A percentile compares a stretch with the other conserved stretches of the same genome.
Evolutionary conservation across 2,797 vertebrate genomes (phyloP).

Genomic region (Myioborus melanocephalus): DNA sequence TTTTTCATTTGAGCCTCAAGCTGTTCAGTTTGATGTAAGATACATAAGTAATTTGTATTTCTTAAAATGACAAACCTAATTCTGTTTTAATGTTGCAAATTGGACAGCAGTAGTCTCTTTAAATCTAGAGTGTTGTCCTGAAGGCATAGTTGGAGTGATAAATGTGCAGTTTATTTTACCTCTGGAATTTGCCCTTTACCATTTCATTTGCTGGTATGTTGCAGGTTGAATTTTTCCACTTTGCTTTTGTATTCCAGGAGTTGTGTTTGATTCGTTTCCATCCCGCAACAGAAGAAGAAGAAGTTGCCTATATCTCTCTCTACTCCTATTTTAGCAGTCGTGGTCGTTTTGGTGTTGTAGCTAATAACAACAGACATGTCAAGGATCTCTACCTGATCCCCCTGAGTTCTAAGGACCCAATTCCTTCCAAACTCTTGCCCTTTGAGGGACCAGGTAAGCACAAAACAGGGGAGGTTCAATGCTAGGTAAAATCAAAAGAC

Average conservation of each 20-base stretch:
- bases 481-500: constrained; percentile 12
- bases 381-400: constrained; percentile 98
- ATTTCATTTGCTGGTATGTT: neutral
- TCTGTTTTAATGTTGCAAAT: neutral
- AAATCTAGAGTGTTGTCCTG: neutral
- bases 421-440: constrained; percentile 91
- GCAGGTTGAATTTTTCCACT: constrained; percentile 37
- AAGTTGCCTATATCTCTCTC: constrained; percentile 96
- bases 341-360: constrained; percentile 94
- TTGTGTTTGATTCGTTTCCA: constrained; percentile 96
- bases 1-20: neutral
- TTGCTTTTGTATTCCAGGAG: constrained; percentile 80
- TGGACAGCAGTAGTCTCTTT: neutral
- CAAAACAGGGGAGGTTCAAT: constrained; percentile 52
- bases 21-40: neutral
- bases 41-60: neutral
- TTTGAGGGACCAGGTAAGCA: constrained; percentile 97
- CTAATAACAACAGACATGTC: constrained; percentile 90
- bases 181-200: neutral
- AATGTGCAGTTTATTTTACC: neutral
- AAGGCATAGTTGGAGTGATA: neutral
- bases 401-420: constrained; percentile 88
- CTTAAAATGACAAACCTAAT: neutral
- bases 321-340: constrained; percentile 99
- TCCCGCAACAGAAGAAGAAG: constrained; percentile 95